phyloP scores from a whole-genome alignment of 2,888 invertebrate genomes.

The Conomelus anceps region DNA sequence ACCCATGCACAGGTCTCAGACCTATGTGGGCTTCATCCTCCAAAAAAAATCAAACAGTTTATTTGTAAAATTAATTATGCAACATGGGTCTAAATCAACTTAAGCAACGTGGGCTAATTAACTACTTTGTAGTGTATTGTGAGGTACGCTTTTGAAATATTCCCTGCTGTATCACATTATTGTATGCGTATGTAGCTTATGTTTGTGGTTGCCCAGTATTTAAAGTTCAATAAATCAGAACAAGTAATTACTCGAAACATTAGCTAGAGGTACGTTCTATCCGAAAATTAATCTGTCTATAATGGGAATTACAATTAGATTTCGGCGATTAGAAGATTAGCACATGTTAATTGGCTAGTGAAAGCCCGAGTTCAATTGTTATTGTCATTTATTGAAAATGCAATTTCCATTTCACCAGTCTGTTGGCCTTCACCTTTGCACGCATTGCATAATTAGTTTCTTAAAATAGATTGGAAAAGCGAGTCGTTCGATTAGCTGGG shows the following conservation, averaged over 20 bases:
- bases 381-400: not conserved
- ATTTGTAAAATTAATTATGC: no score
- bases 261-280: not conserved
- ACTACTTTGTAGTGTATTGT: no score
- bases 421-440: not conserved
- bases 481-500: not conserved
- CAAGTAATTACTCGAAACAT: not conserved
- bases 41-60: no score
- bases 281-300: not conserved
- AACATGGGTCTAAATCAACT: no score
- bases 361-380: not conserved
- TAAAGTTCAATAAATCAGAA: not conserved
- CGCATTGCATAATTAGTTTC: not conserved
- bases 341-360: not conserved
- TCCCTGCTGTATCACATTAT: no score
- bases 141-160: no score
- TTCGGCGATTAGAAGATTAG: not conserved
- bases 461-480: not conserved
- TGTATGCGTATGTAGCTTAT: no score
- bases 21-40: no score
- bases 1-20: no score
- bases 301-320: not conserved
- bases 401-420: not conserved
- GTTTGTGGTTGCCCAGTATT: not conserved
- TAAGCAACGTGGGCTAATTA: no score